phyloP scores from a whole-genome alignment of 2,888 invertebrate species.

The Pimpla rufipes region DNA sequence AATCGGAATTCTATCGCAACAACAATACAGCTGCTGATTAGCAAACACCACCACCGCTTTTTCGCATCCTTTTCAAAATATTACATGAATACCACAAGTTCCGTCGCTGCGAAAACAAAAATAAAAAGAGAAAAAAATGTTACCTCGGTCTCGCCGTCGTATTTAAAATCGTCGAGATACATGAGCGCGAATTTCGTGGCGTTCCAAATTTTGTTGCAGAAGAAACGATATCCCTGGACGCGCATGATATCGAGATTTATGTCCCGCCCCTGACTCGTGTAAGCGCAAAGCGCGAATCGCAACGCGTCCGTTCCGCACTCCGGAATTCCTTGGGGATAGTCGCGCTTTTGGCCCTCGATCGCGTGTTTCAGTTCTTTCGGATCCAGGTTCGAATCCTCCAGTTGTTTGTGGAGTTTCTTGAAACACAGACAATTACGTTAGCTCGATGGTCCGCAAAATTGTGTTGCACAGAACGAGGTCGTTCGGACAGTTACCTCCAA shows the following conservation, averaged over 20 bases:
- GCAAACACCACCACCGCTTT: neutral
- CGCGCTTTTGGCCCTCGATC: conserved; percentile 85
- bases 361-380: conserved; percentile 89
- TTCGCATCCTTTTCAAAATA: no score
- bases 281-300: conserved; percentile 95
- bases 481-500: conserved; percentile 87
- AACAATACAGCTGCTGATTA: conserved; percentile 51
- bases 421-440: neutral
- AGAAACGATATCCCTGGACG: conserved; percentile 97
- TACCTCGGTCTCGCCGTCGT: conserved; percentile 83
- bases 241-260: conserved; percentile 98
- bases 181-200: conserved; percentile 96
- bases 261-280: conserved; percentile 95
- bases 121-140: conserved; percentile 32
- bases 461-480: neutral
- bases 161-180: conserved; percentile 88
- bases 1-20: conserved; percentile 64
- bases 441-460: neutral
- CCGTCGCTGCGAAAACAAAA: neutral
- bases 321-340: conserved; percentile 95
- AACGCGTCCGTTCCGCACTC: conserved; percentile 98
- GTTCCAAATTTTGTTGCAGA: conserved; percentile 99
- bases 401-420: conserved; percentile 89
- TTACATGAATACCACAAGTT: neutral
- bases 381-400: conserved; percentile 94